A percentile compares a stretch with the other conserved stretches of the same genome.
Conservation (phyloP, 2,797 vertebrate species). For the Taenioides sp. region DNA sequence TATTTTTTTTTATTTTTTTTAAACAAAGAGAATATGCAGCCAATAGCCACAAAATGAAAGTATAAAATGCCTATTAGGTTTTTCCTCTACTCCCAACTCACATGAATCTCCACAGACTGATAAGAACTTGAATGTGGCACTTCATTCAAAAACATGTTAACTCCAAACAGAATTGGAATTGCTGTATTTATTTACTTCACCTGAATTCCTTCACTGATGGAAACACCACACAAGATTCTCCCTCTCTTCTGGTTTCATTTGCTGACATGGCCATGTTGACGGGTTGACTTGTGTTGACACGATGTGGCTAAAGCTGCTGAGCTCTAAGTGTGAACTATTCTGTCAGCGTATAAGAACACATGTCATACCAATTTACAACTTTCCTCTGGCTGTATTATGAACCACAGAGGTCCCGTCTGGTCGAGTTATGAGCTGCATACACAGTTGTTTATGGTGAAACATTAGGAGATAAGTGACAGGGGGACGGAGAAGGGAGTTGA, state of each 20-base stretch:
- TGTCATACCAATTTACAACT: slow-evolving; percentile 28
- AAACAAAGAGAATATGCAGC: neutral
- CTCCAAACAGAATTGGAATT: neutral
- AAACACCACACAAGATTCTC: neutral
- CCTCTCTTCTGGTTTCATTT: neutral
- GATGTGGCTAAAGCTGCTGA: slow-evolving; percentile 23
- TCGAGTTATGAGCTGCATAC: slow-evolving; percentile 10
- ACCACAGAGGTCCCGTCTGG: slow-evolving; percentile 1
- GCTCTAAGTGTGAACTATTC: slow-evolving; percentile 32
- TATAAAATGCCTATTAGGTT: neutral
- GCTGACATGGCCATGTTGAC: neutral
- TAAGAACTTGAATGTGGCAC: too few relatives aligned
- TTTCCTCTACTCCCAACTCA: neutral
- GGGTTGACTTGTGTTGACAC: neutral
- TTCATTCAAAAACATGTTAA: too few relatives aligned
- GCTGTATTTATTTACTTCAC: neutral
- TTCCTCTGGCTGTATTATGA: slow-evolving; percentile 2
- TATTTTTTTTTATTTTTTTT: too few relatives aligned
- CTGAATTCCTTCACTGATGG: neutral
- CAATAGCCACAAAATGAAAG: neutral
- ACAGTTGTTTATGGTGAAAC: slow-evolving; percentile 4
- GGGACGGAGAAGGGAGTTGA: slow-evolving; percentile 9
- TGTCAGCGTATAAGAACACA: slow-evolving; percentile 29
- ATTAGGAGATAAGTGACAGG: slow-evolving; percentile 18
- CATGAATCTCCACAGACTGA: neutral